Evolutionary conservation across 1,140 invertebrate species (phyloP).

Genomic region (Saccostrea cuccullata): DNA sequence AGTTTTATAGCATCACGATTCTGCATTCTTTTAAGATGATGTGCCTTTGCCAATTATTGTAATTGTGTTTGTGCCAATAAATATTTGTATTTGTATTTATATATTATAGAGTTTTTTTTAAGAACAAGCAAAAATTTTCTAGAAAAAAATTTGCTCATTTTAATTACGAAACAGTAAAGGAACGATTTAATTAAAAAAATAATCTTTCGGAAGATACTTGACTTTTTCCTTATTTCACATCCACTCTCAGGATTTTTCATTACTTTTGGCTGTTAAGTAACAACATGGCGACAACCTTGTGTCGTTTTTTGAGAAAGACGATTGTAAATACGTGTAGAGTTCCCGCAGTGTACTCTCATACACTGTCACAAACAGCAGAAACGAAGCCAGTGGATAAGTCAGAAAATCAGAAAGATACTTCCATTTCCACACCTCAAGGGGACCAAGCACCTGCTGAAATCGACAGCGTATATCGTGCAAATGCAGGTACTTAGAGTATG

Average conservation of each 20-base stretch:
- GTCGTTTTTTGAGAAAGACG: slow-evolving; percentile 12
- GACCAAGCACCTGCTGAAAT: background rate
- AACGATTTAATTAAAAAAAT: background rate
- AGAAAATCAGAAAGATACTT: background rate
- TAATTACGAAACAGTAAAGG: background rate
- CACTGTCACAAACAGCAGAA: background rate
- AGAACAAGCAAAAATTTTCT: no score
- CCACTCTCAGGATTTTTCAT: background rate
- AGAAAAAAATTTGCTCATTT: background rate
- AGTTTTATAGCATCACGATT: no score
- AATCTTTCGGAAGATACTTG: background rate
- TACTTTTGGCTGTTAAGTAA: background rate
- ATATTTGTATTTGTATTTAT: no score
- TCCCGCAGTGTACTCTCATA: background rate
- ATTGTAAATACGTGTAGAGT: background rate
- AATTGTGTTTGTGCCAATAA: no score
- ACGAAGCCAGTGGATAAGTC: background rate
- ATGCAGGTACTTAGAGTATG: background rate
- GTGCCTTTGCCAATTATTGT: no score
- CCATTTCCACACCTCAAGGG: background rate
- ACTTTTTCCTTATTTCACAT: background rate
- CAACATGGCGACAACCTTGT: slow-evolving; percentile 33
- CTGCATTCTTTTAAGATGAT: no score
- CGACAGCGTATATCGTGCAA: background rate
- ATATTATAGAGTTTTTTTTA: no score